Conservation (phyloP, 2,113 vertebrate species). For the Mohoua ochrocephala region DNA sequence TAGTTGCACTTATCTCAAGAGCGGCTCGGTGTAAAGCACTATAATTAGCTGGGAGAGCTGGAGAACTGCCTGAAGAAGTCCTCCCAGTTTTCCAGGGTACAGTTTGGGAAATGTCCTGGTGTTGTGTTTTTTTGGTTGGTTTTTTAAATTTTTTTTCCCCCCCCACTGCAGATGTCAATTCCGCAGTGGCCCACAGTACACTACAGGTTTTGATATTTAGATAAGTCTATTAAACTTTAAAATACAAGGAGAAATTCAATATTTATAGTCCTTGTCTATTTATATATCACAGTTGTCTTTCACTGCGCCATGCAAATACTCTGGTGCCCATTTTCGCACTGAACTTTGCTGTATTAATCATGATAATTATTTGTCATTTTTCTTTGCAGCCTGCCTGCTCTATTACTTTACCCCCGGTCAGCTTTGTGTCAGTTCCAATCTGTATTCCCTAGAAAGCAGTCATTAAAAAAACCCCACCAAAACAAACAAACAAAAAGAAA, state of each 20-base stretch:
- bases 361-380: background rate
- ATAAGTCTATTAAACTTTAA: constrained; percentile 61
- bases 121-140: background rate
- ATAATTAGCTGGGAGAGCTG: constrained; percentile 28
- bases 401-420: background rate
- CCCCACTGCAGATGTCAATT: background rate
- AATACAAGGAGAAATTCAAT: constrained; percentile 47
- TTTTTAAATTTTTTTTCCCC: too few relatives aligned
- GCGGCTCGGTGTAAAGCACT: background rate
- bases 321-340: background rate
- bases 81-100: background rate
- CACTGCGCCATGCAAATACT: background rate
- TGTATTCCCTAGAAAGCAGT: constrained; percentile 40
- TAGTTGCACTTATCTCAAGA: constrained; percentile 42
- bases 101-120: background rate
- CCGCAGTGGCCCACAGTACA: background rate
- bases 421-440: constrained; percentile 11
- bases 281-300: constrained; percentile 35
- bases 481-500: background rate
- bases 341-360: constrained; percentile 50
- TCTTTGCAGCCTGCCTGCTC: constrained; percentile 1
- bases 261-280: constrained; percentile 53
- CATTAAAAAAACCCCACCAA: background rate
- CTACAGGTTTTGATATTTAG: constrained; percentile 53
- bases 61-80: background rate